Base-by-base conservation (phyloP, 2,797 vertebrate genomes). In the Rhinella marina region DNA sequence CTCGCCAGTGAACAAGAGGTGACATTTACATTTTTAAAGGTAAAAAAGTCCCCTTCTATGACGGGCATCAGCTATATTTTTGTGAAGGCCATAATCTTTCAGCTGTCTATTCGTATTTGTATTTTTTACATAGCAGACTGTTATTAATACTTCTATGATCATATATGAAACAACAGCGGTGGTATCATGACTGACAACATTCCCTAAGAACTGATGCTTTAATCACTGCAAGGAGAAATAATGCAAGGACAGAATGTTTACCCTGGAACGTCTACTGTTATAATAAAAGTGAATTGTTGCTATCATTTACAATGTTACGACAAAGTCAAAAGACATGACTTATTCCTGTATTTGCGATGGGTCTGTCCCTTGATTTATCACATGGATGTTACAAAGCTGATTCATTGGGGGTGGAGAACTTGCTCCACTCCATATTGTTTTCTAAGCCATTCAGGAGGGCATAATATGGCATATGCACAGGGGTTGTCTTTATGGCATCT, bases 41-140 rank as follows among this genome's bases (percentile, higher is more conserved):
- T 72, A 66, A 27, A 50, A 68, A 76, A 61, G 25, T 82, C 83
- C 72, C 27, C 50, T 76, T 54, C 29, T 10, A 25, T 54, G 27
- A 81, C 59, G 75, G 86, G 79, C 27, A 52, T 41, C 62, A 41
- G 13, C 66, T 19, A 16, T 23, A 54, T 64, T 62, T 48, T 82
- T 16, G 59, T 61, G 56, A 64, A 64, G 73, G 48, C 19, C n/a
- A 23, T 82, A 82, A 82, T 82, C 68, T 50, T 56, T 73, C 79
- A 87, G 86, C 86, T 87, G 86, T 87, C 72, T 57, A 11, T 81
- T 57, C 2, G 9, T 64, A 72, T 61, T 48, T 87, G 68, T 41
- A 41, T 41, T 41, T 41, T 5, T 41, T 41, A 41, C 41, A 41
- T 12, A 61, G 19, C 32, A 54, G 48, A 73, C 16, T 14, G 72